Percentiles rank a stretch among this genome's conserved stretches.
Conservation (phyloP, 2,888 invertebrate genomes). For the Drosophila mettleri region DNA sequence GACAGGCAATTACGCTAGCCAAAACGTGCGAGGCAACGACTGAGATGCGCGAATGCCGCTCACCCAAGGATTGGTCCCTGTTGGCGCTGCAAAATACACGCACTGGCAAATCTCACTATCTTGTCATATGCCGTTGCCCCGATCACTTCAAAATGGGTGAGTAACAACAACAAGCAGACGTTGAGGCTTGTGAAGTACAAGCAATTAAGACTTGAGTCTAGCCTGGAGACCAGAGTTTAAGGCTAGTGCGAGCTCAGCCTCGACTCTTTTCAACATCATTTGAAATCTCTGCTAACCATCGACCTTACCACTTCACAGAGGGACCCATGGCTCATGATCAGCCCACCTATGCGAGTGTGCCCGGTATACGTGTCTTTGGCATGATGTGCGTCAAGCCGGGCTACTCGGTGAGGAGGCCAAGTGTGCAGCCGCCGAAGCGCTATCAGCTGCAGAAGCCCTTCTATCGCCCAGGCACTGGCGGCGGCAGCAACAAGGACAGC, state of each 20-base stretch:
- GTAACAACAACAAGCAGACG: constrained; percentile 49
- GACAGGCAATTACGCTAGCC: constrained; percentile 92
- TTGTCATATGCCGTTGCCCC: constrained; percentile 96
- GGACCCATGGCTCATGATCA: constrained; percentile 97
- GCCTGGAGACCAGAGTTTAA: not conserved
- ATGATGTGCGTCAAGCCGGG: constrained; percentile 94
- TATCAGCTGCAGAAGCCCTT: constrained; percentile 84
- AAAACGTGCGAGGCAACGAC: constrained; percentile 97
- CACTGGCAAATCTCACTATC: constrained; percentile 96
- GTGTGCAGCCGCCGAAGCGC: constrained; percentile 83
- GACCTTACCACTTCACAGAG: constrained; percentile 86
- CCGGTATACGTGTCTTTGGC: constrained; percentile 96
- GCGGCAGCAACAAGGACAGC: constrained; percentile 52
- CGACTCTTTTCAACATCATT: not conserved
- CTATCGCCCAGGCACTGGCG: constrained; percentile 77
- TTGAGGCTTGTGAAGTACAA: not conserved
- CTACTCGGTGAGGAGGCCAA: constrained; percentile 84
- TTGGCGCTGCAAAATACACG: constrained; percentile 95
- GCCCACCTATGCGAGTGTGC: constrained; percentile 96
- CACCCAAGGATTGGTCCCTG: constrained; percentile 96
- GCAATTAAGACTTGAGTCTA: not conserved
- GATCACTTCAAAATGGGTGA: constrained; percentile 93
- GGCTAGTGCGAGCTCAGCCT: too few species aligned
- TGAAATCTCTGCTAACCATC: not conserved
- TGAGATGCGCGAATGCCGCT: constrained; percentile 94